These are phyloP conservation scores for Garra rufa DNA, from an alignment of 2,113 vertebrate species.

Conservation along the genomic window DNA sequence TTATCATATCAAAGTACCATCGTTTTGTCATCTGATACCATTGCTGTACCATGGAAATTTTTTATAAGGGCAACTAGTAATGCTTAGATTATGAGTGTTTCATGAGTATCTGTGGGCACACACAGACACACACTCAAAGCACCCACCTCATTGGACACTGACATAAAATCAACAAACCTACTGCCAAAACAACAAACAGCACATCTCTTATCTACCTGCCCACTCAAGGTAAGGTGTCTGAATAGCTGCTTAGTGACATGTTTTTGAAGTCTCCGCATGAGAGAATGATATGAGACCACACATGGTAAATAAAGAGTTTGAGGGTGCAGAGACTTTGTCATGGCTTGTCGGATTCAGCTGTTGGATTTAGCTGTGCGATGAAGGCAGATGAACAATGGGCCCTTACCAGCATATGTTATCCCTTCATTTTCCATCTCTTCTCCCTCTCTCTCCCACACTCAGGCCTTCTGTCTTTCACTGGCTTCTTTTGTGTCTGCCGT, in stretches of 20 bases:
- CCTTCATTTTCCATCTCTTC: slow-evolving; percentile 4
- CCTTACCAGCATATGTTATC: slow-evolving; percentile 42
- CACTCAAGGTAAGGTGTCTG: not conserved
- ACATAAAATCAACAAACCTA: not conserved
- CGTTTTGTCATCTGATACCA: not conserved
- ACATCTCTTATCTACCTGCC: slow-evolving; percentile 14
- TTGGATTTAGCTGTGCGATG: slow-evolving; percentile 25
- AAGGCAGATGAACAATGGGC: slow-evolving; percentile 45
- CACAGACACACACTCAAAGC: not conserved
- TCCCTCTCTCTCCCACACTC: not conserved
- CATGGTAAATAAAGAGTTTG: slow-evolving; percentile 17
- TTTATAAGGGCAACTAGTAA: not conserved
- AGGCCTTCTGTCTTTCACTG: not conserved
- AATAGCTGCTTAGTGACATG: not conserved
- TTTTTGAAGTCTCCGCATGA: slow-evolving; percentile 41
- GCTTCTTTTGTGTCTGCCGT: slow-evolving; percentile 6
- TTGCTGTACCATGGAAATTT: not conserved
- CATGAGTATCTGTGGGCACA: not conserved
- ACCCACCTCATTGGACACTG: not conserved
- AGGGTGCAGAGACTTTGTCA: slow-evolving; percentile 39
- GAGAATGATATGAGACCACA: slow-evolving; percentile 40
- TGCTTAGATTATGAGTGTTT: not conserved
- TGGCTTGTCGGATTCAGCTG: slow-evolving; percentile 35
- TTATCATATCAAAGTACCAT: not conserved
- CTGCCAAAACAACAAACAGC: not conserved